Conservation (phyloP, 2,797 vertebrate species). For the Pygocentrus nattereri region DNA sequence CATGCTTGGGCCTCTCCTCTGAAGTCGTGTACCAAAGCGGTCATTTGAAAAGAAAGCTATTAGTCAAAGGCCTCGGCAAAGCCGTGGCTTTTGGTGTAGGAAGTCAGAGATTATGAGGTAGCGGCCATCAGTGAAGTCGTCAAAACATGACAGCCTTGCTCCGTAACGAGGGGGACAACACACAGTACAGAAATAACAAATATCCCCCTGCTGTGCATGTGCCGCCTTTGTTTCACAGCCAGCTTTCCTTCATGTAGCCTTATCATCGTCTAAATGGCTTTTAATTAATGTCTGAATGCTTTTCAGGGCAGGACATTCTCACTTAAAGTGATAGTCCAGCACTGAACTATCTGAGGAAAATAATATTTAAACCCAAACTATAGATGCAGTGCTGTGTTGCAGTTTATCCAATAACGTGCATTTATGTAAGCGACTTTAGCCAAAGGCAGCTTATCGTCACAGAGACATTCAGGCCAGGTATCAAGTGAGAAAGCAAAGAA, state of each 20-base stretch:
- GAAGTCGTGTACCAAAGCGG: constrained; percentile 93
- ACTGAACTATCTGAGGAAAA: too few species aligned
- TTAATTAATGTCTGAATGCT: not conserved
- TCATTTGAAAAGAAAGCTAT: constrained; percentile 91
- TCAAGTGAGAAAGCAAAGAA: too few species aligned
- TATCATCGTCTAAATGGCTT: not conserved
- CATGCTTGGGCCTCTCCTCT: constrained; percentile 90
- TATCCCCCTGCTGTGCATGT: constrained; percentile 9
- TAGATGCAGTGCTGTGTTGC: too few species aligned
- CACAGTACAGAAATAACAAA: constrained; percentile 34
- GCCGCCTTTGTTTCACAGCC: not conserved
- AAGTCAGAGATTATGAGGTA: constrained; percentile 79
- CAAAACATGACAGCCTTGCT: constrained; percentile 71
- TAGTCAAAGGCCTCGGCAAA: constrained; percentile 78
- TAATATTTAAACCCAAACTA: too few species aligned
- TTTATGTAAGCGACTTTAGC: too few species aligned
- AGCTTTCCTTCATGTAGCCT: not conserved
- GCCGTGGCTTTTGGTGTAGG: constrained; percentile 70
- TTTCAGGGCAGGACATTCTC: not conserved
- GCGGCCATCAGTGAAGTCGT: constrained; percentile 64
- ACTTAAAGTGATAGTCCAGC: too few species aligned
- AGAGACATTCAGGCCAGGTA: too few species aligned
- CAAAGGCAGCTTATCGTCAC: too few species aligned
- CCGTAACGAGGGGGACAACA: constrained; percentile 58
- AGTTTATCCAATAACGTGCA: too few species aligned